Evolutionary conservation across 1,140 invertebrate genomes (phyloP), one percentile per base, ranked within the genome.

Genomic region (Dreissena rostriformis): DNA sequence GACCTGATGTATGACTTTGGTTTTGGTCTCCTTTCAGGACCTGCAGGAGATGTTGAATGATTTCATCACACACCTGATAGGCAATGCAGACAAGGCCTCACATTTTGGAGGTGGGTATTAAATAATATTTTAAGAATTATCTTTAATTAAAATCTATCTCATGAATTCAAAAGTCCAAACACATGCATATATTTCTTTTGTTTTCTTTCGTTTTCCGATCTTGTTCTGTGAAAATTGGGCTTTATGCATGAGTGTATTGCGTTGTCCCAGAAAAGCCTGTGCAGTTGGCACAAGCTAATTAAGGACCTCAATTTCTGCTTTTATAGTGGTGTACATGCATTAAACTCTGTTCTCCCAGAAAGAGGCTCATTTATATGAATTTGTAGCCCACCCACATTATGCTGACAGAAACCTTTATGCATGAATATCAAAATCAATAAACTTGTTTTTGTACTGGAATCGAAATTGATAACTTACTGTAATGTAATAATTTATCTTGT

Each of bases 51-150:
- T 94, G 61, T 96, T 97, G 94, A 96, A 96, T 92, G 94, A 95
- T 15, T 97, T 96, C 87, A 96, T 97, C 61, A 96, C 96, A 1
- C 96, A 97, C 93, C 96, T 98, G 29, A 95, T 97, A 86, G 97
- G 97, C 15, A 95, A 86, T 68, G 75, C 84, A 28, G 87, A 89
- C 14, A 85, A 84, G 63, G 39, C 26, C 8, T 17, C 74, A 14
- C 17, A 26, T n/a, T 51, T 49, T 77, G 74, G 66, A 51, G 75
- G 80, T 81, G 53, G 55, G 79, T 73, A 39, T 39, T 8, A 2
- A 39, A 39, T 67, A 28, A 19, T 17, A 19, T 73, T 63, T 19
- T 2, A 63, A 19, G 2, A 2, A 63, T n/a, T n/a, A 63, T 5
- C 24, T 63, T 4, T n/a, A 63, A n/a, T n/a, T 4, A 63, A 63